Conservation (phyloP, 2,797 vertebrate genomes). For the Phataginus tricuspis region DNA sequence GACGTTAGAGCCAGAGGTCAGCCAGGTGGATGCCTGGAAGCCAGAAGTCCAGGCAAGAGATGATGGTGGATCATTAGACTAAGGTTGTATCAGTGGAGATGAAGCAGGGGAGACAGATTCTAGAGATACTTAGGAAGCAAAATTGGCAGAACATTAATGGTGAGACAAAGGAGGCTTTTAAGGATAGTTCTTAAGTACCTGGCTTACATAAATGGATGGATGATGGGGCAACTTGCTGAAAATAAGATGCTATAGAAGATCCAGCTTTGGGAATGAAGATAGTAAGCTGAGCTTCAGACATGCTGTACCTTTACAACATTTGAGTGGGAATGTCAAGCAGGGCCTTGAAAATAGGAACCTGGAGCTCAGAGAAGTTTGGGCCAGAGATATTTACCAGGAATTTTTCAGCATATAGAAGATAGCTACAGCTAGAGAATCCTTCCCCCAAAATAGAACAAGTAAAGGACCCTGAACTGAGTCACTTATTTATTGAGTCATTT, state of each 20-base stretch:
- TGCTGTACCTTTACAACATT: neutral
- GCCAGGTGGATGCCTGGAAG: neutral
- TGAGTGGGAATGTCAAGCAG: neutral
- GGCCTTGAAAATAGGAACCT: neutral
- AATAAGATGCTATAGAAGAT: neutral
- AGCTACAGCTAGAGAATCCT: neutral
- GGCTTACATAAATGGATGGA: neutral
- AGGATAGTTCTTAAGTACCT: neutral
- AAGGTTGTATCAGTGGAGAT: neutral
- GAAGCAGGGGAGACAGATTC: neutral
- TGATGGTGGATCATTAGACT: neutral
- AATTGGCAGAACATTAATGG: neutral
- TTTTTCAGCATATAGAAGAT: neutral
- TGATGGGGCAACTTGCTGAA: neutral
- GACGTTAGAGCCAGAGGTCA: neutral
- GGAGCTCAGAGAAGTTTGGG: neutral
- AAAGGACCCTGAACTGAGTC: neutral
- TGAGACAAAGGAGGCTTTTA: neutral
- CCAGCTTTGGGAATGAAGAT: neutral
- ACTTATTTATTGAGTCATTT: neutral
- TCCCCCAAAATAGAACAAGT: neutral
- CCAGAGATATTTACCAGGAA: neutral
- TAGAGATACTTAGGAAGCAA: neutral
- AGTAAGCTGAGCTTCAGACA: neutral
- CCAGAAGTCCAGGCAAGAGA: neutral